Conservation (phyloP, 92 coral and sea anemone genomes). For the Zoanthus sociatus region DNA sequence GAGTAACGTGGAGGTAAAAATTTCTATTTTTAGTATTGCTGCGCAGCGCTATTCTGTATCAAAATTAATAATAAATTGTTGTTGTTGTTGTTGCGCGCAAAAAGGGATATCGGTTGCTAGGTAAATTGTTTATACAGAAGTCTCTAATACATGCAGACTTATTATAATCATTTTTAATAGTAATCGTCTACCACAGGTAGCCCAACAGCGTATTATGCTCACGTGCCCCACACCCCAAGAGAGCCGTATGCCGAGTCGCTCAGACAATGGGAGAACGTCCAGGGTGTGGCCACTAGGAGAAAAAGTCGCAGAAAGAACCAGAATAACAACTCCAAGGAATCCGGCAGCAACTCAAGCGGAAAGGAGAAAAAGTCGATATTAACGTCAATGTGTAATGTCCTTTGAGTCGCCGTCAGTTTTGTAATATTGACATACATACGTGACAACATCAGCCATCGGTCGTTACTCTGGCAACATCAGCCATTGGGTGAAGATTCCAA, state of each 20-base stretch:
- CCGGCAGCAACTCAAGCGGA: not conserved
- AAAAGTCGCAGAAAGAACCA: constrained; percentile 12
- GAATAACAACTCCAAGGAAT: not conserved
- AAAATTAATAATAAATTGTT: too few relatives aligned
- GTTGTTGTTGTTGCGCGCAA: not conserved
- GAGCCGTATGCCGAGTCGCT: not conserved
- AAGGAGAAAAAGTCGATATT: constrained; percentile 25
- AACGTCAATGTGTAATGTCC: constrained; percentile 55
- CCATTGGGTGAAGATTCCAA: too few relatives aligned
- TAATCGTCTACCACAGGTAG: constrained; percentile 7
- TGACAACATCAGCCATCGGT: too few relatives aligned
- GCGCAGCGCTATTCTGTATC: too few relatives aligned
- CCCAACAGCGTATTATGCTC: constrained; percentile 83
- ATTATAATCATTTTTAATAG: not conserved
- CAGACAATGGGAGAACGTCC: constrained; percentile 13
- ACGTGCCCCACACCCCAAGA: constrained; percentile 74
- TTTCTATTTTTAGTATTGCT: too few relatives aligned
- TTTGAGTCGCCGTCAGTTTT: not conserved
- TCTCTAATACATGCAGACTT: not conserved
- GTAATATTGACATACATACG: too few relatives aligned
- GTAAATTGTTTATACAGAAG: not conserved
- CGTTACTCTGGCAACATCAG: too few relatives aligned
- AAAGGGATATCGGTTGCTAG: too few relatives aligned
- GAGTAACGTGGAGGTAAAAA: too few relatives aligned
- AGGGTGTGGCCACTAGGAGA: constrained; percentile 2